These are phyloP conservation scores for Chiloscyllium punctatum DNA, from an alignment of 2,797 vertebrate genomes.

Conservation along the genomic window DNA sequence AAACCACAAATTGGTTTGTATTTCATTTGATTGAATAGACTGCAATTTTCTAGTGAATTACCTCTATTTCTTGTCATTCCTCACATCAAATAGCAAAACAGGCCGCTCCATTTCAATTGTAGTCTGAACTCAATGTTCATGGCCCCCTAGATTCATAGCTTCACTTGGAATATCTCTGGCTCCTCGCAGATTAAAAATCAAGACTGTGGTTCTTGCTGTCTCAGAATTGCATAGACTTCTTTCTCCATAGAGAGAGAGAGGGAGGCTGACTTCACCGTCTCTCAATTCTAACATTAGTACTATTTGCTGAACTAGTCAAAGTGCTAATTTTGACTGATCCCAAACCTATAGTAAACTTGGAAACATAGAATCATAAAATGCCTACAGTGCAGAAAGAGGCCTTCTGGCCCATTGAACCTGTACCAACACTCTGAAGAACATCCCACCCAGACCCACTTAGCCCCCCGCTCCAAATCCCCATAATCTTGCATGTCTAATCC, in stretches of 20 bases:
- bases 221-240: not conserved
- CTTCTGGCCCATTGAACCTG: too few relatives aligned
- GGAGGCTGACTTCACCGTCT: not conserved
- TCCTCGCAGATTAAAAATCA: not conserved
- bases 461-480: too few relatives aligned
- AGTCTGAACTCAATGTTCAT: not conserved
- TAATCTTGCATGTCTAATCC: too few relatives aligned
- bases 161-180: not conserved
- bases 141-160: not conserved
- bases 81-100: not conserved
- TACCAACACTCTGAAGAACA: too few relatives aligned
- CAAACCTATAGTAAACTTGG: too few relatives aligned
- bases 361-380: too few relatives aligned
- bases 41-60: not conserved
- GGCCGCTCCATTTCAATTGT: not conserved
- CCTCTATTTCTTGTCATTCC: not conserved
- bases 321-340: too few relatives aligned
- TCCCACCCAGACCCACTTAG: too few relatives aligned
- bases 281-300: not conserved
- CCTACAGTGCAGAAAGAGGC: too few relatives aligned
- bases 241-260: not conserved
- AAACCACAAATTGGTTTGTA: not conserved
- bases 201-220: not conserved
- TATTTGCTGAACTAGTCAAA: not conserved
- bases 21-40: constrained; percentile 3